These are phyloP conservation scores for Scotopteryx bipunctaria DNA, from an alignment of 2,888 invertebrate species.

Conservation along the genomic window DNA sequence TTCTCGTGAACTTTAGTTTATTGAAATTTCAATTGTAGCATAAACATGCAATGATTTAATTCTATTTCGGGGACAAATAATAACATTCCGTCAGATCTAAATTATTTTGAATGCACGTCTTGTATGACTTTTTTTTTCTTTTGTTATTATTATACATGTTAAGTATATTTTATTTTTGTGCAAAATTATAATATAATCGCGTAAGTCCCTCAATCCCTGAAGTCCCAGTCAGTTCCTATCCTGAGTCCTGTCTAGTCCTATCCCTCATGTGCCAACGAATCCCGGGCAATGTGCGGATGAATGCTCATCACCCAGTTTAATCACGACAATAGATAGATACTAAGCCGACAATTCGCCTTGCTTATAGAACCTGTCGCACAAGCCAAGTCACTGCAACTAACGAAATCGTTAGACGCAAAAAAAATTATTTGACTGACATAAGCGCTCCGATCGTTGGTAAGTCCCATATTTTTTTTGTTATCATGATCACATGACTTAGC, in stretches of 20 bases:
- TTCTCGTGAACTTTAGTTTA: constrained; percentile 65
- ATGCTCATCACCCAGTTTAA: constrained; percentile 36
- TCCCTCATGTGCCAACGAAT: constrained; percentile 79
- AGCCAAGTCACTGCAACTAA: too few relatives aligned
- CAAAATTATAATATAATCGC: constrained; percentile 29
- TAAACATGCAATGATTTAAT: constrained; percentile 59
- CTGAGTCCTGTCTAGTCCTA: constrained; percentile 78
- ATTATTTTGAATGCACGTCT: constrained; percentile 53
- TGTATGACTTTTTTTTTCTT: constrained; percentile 45
- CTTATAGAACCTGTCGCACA: too few relatives aligned
- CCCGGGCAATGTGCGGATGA: constrained; percentile 59
- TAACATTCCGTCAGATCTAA: constrained; percentile 76
- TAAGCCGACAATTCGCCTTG: constrained; percentile 1
- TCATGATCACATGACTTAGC: too few relatives aligned
- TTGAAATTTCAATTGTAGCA: constrained; percentile 59
- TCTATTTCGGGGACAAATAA: constrained; percentile 67
- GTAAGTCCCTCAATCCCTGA: constrained; percentile 54
- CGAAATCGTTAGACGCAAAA: too few relatives aligned
- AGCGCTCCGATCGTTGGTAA: too few relatives aligned
- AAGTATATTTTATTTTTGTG: constrained; percentile 34
- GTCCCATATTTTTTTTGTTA: too few relatives aligned
- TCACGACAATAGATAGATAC: constrained; percentile 20
- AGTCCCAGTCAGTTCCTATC: constrained; percentile 65
- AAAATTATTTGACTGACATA: too few relatives aligned
- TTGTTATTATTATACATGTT: constrained; percentile 35